Conservation (phyloP, 1,140 invertebrate genomes). For the Bombus waltoni region DNA sequence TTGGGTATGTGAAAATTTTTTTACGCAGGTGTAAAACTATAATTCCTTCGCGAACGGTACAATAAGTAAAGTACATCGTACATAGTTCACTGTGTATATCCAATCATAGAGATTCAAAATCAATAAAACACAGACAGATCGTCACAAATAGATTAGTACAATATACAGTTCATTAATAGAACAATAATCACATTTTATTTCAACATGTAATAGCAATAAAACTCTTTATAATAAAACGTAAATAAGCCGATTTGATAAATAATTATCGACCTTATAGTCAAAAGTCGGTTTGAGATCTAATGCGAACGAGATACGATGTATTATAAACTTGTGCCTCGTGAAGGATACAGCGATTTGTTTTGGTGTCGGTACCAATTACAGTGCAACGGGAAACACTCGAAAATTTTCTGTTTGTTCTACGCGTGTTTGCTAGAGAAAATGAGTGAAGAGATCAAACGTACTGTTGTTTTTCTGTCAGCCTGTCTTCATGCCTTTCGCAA, state of each 20-base stretch:
- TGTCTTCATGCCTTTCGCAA: conserved; percentile 22
- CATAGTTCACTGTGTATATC: neutral
- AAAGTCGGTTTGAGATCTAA: neutral
- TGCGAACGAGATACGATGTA: conserved; percentile 49
- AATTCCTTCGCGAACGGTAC: neutral
- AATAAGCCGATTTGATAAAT: neutral
- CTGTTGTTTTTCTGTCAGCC: neutral
- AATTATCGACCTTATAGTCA: neutral
- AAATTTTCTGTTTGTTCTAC: neutral
- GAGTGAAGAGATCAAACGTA: conserved; percentile 20
- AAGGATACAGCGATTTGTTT: neutral
- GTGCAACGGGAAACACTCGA: neutral
- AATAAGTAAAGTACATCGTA: conserved; percentile 10
- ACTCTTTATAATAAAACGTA: neutral
- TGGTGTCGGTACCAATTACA: neutral
- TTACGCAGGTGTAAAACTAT: neutral
- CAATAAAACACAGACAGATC: neutral
- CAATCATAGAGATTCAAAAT: neutral
- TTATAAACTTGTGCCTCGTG: conserved; percentile 7
- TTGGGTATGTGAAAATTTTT: neutral
- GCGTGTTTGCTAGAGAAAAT: neutral
- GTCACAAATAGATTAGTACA: neutral
- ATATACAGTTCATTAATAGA: neutral
- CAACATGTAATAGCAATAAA: neutral
- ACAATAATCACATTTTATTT: neutral